These are phyloP conservation scores for Promerops cafer DNA, from an alignment of 2,113 vertebrate species.

Conservation along the genomic window DNA sequence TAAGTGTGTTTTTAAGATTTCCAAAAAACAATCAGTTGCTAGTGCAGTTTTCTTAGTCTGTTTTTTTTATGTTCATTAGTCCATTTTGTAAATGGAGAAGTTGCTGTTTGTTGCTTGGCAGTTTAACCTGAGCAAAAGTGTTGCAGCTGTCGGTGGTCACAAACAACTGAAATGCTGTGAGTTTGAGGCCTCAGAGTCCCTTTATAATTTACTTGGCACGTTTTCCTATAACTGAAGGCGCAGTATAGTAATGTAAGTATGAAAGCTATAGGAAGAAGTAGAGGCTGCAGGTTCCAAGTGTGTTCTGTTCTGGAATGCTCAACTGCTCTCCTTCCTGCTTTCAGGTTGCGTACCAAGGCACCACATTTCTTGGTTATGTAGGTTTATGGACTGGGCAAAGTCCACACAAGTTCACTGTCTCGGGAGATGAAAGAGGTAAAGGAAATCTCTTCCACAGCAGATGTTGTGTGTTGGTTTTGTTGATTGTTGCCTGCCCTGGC, in stretches of 20 bases:
- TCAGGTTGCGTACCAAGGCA: slow-evolving; percentile 84
- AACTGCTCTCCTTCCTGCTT: neutral
- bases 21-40: neutral
- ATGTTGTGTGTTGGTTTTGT: rapidly evolving
- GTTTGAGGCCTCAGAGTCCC: neutral
- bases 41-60: rapidly evolving
- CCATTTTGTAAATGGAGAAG: rapidly evolving
- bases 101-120: neutral
- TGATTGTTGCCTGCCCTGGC: neutral
- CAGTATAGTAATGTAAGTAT: rapidly evolving
- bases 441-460: rapidly evolving
- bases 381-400: slow-evolving; percentile 95
- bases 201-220: neutral
- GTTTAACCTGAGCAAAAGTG: neutral
- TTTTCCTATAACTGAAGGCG: neutral
- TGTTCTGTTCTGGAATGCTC: neutral
- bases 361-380: slow-evolving; percentile 88
- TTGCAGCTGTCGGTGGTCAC: rapidly evolving
- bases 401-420: slow-evolving; percentile 85
- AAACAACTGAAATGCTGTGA: neutral
- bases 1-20: neutral
- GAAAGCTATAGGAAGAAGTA: neutral
- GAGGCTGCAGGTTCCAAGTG: neutral
- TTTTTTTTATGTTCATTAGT: neutral
- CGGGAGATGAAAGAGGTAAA: slow-evolving; percentile 86